Evolutionary conservation across 2,797 vertebrate species (phyloP), one percentile per base, ranked within the genome.

Genomic region (Vespertilio murinus): DNA sequence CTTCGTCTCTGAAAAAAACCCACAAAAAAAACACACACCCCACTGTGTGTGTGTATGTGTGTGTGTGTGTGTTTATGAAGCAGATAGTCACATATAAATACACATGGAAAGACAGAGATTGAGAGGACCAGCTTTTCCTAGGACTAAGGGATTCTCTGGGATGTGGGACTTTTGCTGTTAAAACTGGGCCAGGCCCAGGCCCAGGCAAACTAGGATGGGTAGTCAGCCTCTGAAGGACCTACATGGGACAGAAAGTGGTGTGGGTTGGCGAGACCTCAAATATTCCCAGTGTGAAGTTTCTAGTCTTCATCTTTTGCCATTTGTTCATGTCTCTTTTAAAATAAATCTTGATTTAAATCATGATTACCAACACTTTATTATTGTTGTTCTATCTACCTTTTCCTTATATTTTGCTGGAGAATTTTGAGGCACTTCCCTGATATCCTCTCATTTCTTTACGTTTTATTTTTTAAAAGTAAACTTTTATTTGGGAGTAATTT

Each of bases 401-500:
- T 82, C 5, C 28, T 47, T 88, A 2, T 23, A 40, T 81, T 85
- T 90, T 94, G 20, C 54, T 56, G 40, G 47, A 70, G 59, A 88
- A 65, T 75, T 94, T 83, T 93, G 56, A 96, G 86, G 77, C 40
- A 42, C 33, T 88, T 90, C 12, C 54, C 25, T 61, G 64, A 73
- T 78, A 78, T 47, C 49, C 20, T 87, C 8, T 47, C 14, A 77
- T 93, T 91, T 69, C 1, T 35, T 95, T 82, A 83, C 14, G 30
- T 92, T 89, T 83, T 38, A 69, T 35, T 92, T 88, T 81, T 87
- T 64, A 6, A 6, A 94, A 90, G 77, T 35, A 70, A 88, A 14
- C 75, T 61, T 93, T 88, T 84, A 47, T 79, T 87, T 88, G 74
- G 83, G 40, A 11, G 40, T 84, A 73, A 79, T 83, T 93, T 89